Evolutionary conservation across 2,888 invertebrate species (phyloP).

Genomic region (Labia minor): DNA sequence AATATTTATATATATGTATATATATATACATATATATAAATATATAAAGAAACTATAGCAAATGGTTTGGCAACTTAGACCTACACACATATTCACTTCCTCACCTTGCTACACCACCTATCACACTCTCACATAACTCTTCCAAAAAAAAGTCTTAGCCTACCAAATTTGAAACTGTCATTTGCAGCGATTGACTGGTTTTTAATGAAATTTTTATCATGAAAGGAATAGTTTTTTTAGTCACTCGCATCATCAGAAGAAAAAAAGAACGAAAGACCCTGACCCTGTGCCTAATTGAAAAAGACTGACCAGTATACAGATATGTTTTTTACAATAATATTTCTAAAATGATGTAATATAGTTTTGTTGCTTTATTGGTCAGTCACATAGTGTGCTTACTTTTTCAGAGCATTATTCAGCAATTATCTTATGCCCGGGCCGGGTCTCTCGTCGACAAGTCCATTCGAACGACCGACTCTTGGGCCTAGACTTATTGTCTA

Average conservation of each 20-base stretch:
- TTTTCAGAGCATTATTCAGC: background rate
- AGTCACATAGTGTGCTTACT: background rate
- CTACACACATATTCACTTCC: background rate
- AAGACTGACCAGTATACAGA: background rate
- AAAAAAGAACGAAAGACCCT: background rate
- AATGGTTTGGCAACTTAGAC: background rate
- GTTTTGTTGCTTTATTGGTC: slow-evolving; percentile 13
- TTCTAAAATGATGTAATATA: slow-evolving; percentile 6
- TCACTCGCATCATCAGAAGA: background rate
- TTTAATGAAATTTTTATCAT: background rate
- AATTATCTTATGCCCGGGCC: background rate
- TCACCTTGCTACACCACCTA: background rate
- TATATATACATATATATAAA: too few species aligned
- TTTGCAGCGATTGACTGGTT: slow-evolving; percentile 13
- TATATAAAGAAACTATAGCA: background rate
- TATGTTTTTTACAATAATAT: background rate
- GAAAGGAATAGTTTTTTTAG: background rate
- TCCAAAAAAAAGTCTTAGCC: background rate
- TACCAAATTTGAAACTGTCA: slow-evolving; percentile 7
- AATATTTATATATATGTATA: too few species aligned
- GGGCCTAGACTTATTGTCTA: background rate
- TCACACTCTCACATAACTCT: background rate
- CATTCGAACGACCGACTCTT: background rate
- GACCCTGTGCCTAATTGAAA: slow-evolving; percentile 13
- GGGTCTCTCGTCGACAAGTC: background rate